These are phyloP conservation scores for Lacerta viridis DNA, from an alignment of 2,797 vertebrate genomes.

Conservation along the genomic window DNA sequence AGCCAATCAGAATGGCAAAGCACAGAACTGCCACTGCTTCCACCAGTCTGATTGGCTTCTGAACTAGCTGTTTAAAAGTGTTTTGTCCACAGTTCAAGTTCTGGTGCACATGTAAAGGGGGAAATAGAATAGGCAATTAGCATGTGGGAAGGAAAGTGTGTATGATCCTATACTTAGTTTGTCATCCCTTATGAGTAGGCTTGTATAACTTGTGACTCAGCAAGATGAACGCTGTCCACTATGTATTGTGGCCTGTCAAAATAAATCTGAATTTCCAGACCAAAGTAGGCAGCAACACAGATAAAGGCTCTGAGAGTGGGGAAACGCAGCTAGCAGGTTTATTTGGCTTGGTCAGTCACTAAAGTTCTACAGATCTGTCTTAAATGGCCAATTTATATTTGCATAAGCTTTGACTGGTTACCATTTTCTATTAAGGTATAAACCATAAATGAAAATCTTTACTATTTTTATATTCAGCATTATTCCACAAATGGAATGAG, in stretches of 20 bases:
- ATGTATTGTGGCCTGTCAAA: no score
- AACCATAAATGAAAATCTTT: background rate
- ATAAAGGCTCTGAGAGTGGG: background rate
- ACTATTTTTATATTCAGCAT: background rate
- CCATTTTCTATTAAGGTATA: conserved; percentile 24
- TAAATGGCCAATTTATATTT: background rate
- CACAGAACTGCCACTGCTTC: background rate
- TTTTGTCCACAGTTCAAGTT: background rate
- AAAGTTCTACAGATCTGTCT: background rate
- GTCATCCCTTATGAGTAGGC: background rate
- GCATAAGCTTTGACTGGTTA: background rate
- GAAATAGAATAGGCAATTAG: no score
- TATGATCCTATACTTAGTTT: background rate
- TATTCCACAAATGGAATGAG: conserved; percentile 27
- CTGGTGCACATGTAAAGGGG: background rate
- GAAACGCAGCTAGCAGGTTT: background rate
- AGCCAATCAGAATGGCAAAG: background rate
- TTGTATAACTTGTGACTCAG: background rate
- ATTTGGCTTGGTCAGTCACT: background rate
- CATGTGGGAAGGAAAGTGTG: background rate
- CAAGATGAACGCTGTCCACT: background rate
- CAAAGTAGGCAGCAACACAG: background rate
- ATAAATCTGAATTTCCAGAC: background rate
- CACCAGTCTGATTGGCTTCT: background rate
- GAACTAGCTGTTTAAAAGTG: background rate